phyloP scores from a whole-genome alignment of 2,113 vertebrate species.

The Hepsetus odoe region DNA sequence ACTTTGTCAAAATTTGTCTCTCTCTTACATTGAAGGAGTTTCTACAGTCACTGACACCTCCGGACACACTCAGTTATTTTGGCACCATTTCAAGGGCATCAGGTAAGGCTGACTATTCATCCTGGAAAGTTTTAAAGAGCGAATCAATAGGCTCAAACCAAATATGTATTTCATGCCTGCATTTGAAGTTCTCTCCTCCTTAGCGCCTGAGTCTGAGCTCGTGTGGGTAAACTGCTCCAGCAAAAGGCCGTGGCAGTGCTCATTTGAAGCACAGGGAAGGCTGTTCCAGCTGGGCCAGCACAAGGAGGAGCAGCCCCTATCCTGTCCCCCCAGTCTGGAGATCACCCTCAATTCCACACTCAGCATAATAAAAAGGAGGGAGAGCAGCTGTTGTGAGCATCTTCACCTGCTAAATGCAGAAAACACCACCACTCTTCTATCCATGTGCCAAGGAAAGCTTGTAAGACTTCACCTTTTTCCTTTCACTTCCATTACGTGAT shows the following conservation, averaged over 20 bases:
- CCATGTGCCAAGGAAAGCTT: constrained; percentile 47
- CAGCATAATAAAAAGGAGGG: constrained; percentile 39
- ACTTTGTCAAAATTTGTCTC: constrained; percentile 39
- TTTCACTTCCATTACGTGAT: no score
- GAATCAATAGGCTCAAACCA: not conserved
- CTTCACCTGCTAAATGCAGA: constrained; percentile 38
- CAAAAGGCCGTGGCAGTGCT: constrained; percentile 33
- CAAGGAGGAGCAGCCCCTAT: constrained; percentile 11
- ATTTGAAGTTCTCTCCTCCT: not conserved
- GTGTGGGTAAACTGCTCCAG: constrained; percentile 49
- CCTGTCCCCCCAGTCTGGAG: constrained; percentile 38
- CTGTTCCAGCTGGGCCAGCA: constrained; percentile 36
- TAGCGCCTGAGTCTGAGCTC: constrained; percentile 57
- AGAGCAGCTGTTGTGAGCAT: constrained; percentile 37
- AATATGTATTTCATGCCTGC: not conserved
- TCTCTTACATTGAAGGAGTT: constrained; percentile 47
- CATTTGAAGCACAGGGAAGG: constrained; percentile 37
- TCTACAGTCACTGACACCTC: constrained; percentile 54
- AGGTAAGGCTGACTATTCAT: constrained; percentile 58
- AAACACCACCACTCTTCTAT: constrained; percentile 35
- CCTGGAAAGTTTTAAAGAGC: not conserved
- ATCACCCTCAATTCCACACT: constrained; percentile 41
- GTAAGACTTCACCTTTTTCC: constrained; percentile 39
- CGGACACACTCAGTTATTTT: constrained; percentile 51
- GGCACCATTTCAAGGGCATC: constrained; percentile 51